Conservation (phyloP, 2,797 vertebrate species). For the Enteromius paludinosus region DNA sequence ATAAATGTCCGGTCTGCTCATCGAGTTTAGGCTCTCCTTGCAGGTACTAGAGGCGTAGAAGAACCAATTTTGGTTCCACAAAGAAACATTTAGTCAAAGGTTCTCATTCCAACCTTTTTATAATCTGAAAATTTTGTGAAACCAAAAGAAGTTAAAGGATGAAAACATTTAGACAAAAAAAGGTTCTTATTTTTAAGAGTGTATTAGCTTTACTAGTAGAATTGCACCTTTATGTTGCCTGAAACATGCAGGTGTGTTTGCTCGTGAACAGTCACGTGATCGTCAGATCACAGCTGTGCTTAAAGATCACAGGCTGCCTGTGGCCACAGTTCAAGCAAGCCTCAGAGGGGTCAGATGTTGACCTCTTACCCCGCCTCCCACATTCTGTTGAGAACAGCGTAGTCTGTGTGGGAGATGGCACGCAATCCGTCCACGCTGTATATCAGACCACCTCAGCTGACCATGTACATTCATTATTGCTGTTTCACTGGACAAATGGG, state of each 20-base stretch:
- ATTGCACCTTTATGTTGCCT: conserved; percentile 67
- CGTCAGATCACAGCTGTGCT: conserved; percentile 72
- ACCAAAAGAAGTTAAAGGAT: no score
- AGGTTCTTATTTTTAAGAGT: no score
- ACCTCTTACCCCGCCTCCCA: conserved; percentile 64
- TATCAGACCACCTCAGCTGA: neutral
- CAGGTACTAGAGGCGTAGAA: no score
- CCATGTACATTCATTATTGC: neutral
- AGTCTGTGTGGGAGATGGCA: conserved; percentile 21
- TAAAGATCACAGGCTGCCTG: conserved; percentile 68
- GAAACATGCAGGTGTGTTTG: conserved; percentile 76
- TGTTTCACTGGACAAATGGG: neutral
- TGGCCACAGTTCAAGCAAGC: conserved; percentile 61
- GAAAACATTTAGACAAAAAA: no score
- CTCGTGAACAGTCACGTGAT: conserved; percentile 63
- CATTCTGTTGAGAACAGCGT: conserved; percentile 48
- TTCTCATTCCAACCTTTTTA: no score
- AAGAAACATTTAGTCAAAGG: no score
- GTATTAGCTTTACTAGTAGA: neutral
- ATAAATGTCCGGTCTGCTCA: neutral
- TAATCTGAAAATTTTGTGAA: no score
- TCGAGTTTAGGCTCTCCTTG: neutral
- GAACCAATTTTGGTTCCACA: no score
- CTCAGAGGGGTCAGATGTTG: conserved; percentile 70
- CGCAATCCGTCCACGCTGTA: neutral